Evolutionary conservation across 2,113 vertebrate genomes (phyloP).

Genomic region (Chionomys nivalis): DNA sequence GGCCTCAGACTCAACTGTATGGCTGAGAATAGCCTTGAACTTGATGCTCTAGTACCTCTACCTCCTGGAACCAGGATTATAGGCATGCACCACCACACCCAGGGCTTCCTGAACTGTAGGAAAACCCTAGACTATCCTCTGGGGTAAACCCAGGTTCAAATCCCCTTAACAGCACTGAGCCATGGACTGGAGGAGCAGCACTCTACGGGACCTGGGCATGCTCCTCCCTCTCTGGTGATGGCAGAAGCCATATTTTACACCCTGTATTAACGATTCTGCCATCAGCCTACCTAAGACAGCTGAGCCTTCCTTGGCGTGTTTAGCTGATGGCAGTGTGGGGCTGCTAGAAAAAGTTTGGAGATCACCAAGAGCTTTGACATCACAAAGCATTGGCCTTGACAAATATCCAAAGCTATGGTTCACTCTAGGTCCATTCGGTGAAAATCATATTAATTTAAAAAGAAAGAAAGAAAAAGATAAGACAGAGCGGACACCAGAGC

Average conservation of each 20-base stretch:
- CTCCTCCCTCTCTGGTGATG: neutral
- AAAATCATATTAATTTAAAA: constrained; percentile 79
- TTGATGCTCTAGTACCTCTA: neutral
- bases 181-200: neutral
- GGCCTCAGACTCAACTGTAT: neutral
- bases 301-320: constrained; percentile 70
- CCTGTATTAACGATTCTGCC: constrained; percentile 78
- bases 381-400: constrained; percentile 91
- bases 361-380: constrained; percentile 84
- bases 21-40: neutral
- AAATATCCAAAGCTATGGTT: constrained; percentile 84
- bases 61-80: neutral
- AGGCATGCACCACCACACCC: neutral
- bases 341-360: constrained; percentile 73
- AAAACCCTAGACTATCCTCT: neutral
- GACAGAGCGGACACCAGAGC: neutral
- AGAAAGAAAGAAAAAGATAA: neutral
- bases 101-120: neutral
- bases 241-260: constrained; percentile 66
- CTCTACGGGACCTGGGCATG: neutral
- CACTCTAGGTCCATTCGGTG: constrained; percentile 88
- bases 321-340: constrained; percentile 72
- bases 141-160: neutral
- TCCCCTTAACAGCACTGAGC: too few relatives aligned
- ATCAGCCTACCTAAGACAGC: constrained; percentile 53